Percentiles rank a stretch among this genome's conserved stretches.
phyloP scores from a whole-genome alignment of 2,797 vertebrate genomes.

The Poeciliopsis presidionis region DNA sequence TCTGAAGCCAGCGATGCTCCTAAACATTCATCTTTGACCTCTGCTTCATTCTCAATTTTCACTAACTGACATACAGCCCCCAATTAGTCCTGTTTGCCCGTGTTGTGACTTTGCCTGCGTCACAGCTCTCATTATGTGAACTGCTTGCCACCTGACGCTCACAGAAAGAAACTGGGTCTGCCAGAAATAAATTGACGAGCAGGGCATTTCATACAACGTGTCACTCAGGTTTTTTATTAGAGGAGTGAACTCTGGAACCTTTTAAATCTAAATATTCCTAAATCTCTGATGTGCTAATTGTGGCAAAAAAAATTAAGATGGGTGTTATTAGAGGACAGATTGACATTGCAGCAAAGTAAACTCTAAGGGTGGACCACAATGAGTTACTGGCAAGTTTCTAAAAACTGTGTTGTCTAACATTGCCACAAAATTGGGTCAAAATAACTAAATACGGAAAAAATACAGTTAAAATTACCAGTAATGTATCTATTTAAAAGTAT shows the following conservation, averaged over 20 bases:
- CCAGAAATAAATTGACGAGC: conserved; percentile 52
- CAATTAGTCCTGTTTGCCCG: conserved; percentile 11
- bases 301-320: not conserved
- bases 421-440: conserved; percentile 1
- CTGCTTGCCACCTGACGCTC: conserved; percentile 52
- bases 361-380: not conserved
- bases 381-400: not conserved
- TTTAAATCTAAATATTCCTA: not conserved
- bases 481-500: not conserved
- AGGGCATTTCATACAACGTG: conserved; percentile 17
- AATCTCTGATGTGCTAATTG: not conserved
- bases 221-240: conserved; percentile 24
- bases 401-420: not conserved
- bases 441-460: not conserved
- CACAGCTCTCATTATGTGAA: conserved; percentile 48
- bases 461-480: not conserved
- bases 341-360: not conserved
- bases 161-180: conserved; percentile 42
- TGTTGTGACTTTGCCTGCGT: conserved; percentile 21
- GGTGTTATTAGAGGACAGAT: not conserved
- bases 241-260: conserved; percentile 1
- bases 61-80: not conserved
- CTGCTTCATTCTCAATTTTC: not conserved
- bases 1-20: not conserved
- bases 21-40: conserved; percentile 1